Conservation (phyloP, 2,888 invertebrate species). For the Dendrolimus pini region DNA sequence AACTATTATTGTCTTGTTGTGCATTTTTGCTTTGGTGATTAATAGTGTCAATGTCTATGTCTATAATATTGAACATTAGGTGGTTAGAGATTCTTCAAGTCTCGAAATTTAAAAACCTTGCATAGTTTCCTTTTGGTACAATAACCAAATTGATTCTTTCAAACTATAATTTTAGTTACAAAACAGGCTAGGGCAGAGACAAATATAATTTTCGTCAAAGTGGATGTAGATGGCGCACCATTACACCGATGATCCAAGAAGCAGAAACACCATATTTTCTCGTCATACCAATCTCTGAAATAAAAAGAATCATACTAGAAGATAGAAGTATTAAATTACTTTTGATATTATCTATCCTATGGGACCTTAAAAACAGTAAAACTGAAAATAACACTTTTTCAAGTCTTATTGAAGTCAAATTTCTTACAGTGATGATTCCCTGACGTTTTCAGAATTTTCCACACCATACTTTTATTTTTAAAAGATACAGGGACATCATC, state of each 20-base stretch:
- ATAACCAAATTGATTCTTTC: constrained; percentile 15
- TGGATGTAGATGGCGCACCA: constrained; percentile 42
- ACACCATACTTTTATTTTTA: no score
- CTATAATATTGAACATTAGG: background rate
- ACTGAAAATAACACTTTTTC: no score
- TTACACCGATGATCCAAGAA: constrained; percentile 95
- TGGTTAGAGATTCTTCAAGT: background rate
- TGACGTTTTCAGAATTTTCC: no score
- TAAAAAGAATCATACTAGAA: constrained; percentile 12
- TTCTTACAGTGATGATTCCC: no score
- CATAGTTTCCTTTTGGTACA: background rate
- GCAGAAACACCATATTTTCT: constrained; percentile 92
- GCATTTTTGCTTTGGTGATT: no score
- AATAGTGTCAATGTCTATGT: no score
- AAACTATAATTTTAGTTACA: constrained; percentile 34
- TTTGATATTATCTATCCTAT: no score
- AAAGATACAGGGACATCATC: no score
- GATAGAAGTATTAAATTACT: no score
- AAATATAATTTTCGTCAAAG: constrained; percentile 43
- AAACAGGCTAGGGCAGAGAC: constrained; percentile 26
- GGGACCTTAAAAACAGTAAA: background rate
- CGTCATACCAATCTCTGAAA: constrained; percentile 86
- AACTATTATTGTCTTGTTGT: no score
- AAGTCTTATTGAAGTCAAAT: no score
- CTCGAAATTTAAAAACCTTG: background rate